Percentiles rank a stretch among this genome's conserved stretches.
phyloP scores from a whole-genome alignment of 1,140 invertebrate species.

The Trypoxylus dichotomus region DNA sequence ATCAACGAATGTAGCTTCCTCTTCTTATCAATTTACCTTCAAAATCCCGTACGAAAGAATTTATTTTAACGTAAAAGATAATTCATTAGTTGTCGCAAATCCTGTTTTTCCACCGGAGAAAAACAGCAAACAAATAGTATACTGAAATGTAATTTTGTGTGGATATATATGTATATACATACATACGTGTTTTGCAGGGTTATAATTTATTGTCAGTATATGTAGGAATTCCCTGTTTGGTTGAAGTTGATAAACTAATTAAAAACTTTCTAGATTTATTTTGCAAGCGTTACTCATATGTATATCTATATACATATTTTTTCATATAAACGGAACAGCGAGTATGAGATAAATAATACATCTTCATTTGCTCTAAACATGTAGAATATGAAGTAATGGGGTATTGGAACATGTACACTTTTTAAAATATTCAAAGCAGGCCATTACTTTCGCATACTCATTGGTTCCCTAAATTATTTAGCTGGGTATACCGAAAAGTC shows the following conservation, averaged over 20 bases:
- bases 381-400: too few species aligned
- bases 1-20: too few species aligned
- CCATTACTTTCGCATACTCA: too few species aligned
- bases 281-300: too few species aligned
- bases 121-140: neutral
- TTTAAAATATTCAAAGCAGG: too few species aligned
- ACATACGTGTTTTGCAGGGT: neutral
- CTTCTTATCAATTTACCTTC: neutral
- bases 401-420: too few species aligned
- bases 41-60: neutral
- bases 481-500: too few species aligned
- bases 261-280: neutral
- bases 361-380: too few species aligned
- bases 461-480: too few species aligned
- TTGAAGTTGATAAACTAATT: constrained; percentile 10
- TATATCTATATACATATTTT: too few species aligned
- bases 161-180: neutral
- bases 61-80: neutral
- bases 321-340: too few species aligned
- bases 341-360: too few species aligned
- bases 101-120: neutral
- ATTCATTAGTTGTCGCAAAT: neutral
- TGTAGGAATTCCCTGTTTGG: neutral
- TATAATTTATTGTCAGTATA: constrained; percentile 1
- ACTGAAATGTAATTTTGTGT: neutral